A percentile compares a stretch with the other conserved stretches of the same genome.
Conservation (phyloP, 2,888 invertebrate genomes). For the Athetis lepigone region DNA sequence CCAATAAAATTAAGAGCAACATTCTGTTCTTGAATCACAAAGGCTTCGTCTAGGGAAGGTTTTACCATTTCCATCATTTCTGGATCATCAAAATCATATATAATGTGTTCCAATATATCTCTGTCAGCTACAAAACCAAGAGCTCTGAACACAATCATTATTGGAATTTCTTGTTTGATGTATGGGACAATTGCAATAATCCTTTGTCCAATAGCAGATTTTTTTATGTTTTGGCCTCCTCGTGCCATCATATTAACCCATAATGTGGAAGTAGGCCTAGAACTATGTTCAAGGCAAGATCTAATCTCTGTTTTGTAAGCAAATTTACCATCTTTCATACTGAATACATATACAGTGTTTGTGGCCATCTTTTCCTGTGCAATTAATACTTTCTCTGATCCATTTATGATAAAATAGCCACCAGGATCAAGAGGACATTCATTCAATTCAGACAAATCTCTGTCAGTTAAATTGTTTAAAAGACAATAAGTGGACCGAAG, state of each 20-base stretch:
- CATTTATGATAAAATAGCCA: conserved; percentile 99
- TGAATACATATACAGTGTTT: conserved; percentile 99
- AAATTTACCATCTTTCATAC: conserved; percentile 99
- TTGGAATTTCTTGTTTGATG: conserved; percentile 99
- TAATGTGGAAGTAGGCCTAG: conserved; percentile 98
- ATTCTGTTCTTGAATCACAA: conserved; percentile 99
- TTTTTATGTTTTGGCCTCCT: conserved; percentile 99
- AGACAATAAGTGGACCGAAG: conserved; percentile 99
- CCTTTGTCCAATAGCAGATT: conserved; percentile 99
- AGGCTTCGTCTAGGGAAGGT: conserved; percentile 99
- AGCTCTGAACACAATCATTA: conserved; percentile 99
- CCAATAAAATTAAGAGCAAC: conserved; percentile 99
- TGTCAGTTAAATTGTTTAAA: conserved; percentile 98
- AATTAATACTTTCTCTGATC: conserved; percentile 99
- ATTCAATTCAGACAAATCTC: conserved; percentile 99
- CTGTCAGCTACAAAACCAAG: conserved; percentile 99
- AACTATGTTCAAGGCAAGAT: conserved; percentile 93
- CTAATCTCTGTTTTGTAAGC: conserved; percentile 99
- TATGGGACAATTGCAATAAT: conserved; percentile 99
- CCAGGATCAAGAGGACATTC: conserved; percentile 99
- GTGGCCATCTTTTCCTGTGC: conserved; percentile 99
- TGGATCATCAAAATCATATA: conserved; percentile 99
- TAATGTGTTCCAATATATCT: conserved; percentile 99
- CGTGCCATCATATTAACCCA: conserved; percentile 99
- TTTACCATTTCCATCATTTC: conserved; percentile 99